Percentiles rank a stretch among this genome's conserved stretches.
These are phyloP conservation scores for Athripsodes cinereus DNA, from an alignment of 2,888 invertebrate genomes.

Conservation along the genomic window DNA sequence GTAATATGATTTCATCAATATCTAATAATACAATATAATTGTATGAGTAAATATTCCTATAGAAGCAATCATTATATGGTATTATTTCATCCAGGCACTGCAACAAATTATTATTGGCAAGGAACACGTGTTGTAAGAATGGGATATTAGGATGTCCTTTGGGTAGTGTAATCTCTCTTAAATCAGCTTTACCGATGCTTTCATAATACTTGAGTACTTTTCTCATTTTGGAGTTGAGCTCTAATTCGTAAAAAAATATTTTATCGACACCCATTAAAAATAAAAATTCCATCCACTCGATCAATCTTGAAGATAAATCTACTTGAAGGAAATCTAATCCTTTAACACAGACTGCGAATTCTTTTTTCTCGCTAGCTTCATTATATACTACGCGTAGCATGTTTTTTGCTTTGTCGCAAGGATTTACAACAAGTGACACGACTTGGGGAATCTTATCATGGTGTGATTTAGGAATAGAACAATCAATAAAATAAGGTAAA, in stretches of 20 bases:
- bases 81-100: constrained; percentile 92
- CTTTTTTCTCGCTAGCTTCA: constrained; percentile 62
- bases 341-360: constrained; percentile 90
- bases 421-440: constrained; percentile 77
- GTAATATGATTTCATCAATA: constrained; percentile 93
- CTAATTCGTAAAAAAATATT: constrained; percentile 83
- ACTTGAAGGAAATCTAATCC: constrained; percentile 89
- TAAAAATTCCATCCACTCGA: constrained; percentile 92
- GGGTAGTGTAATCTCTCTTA: constrained; percentile 76
- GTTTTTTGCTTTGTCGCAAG: constrained; percentile 80
- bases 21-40: constrained; percentile 84
- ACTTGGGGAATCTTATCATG: constrained; percentile 21
- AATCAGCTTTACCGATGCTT: constrained; percentile 59
- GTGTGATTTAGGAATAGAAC: constrained; percentile 75
- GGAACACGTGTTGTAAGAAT: constrained; percentile 79
- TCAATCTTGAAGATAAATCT: constrained; percentile 79
- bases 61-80: constrained; percentile 94
- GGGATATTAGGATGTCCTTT: constrained; percentile 87
- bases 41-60: constrained; percentile 85
- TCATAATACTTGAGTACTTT: constrained; percentile 69
- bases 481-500: constrained; percentile 85
- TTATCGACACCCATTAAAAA: constrained; percentile 83
- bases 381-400: constrained; percentile 78
- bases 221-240: constrained; percentile 83
- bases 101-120: constrained; percentile 84